Percentiles rank a stretch among this genome's conserved stretches.
phyloP scores from a whole-genome alignment of 2,888 invertebrate species.

The Lasioglossum pauxillum region DNA sequence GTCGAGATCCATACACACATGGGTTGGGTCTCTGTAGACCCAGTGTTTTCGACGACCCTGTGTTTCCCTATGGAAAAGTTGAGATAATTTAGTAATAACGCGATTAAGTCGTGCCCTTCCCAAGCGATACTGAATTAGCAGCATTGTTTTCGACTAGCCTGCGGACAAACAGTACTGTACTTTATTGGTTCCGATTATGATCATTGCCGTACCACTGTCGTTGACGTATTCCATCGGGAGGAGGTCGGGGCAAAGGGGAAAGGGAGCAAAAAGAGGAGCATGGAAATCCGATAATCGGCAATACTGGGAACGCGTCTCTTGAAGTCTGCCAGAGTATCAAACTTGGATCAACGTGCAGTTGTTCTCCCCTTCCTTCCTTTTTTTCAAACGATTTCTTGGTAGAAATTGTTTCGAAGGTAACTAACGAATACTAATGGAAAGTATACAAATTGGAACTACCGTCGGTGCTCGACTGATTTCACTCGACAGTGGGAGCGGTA shows the following conservation, averaged over 20 bases:
- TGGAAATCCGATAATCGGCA: conserved; percentile 51
- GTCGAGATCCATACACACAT: no score
- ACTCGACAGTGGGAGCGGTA: not conserved
- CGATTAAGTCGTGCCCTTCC: not conserved
- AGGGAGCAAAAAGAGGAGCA: conserved; percentile 13
- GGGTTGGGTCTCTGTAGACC: not conserved
- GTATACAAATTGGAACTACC: conserved; percentile 14
- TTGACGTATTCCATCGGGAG: conserved; percentile 32
- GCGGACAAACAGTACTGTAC: not conserved
- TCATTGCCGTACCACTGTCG: conserved; percentile 23
- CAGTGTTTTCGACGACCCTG: not conserved
- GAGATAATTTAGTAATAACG: not conserved
- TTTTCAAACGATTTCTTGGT: conserved; percentile 24
- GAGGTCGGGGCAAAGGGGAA: not conserved
- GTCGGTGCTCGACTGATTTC: not conserved
- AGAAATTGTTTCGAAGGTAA: conserved; percentile 23
- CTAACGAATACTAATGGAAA: conserved; percentile 34
- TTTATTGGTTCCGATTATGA: conserved; percentile 52
- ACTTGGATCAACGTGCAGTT: conserved; percentile 33
- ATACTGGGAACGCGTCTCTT: conserved; percentile 22
- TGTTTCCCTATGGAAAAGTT: not conserved
- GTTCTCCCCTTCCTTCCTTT: not conserved
- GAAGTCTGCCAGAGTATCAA: conserved; percentile 29
- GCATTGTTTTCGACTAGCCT: conserved; percentile 3
- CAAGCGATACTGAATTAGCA: conserved; percentile 11